phyloP scores from a whole-genome alignment of 92 coral and sea anemone genomes.

The Micromussa lordhowensis region DNA sequence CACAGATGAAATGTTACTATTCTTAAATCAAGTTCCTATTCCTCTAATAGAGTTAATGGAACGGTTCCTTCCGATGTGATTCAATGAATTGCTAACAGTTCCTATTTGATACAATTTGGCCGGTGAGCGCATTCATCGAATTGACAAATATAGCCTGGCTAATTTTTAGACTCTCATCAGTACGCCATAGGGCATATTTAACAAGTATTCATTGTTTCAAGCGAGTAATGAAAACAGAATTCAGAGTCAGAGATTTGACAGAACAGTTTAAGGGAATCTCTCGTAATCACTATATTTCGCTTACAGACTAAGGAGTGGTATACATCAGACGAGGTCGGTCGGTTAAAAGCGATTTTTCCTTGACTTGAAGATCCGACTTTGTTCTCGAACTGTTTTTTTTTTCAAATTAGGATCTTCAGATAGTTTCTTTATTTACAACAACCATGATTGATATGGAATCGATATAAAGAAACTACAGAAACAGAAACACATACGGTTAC shows the following conservation, averaged over 20 bases:
- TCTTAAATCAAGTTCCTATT: slow-evolving; percentile 6
- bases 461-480: background rate
- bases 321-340: background rate
- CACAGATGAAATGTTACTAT: background rate
- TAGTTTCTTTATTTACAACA: background rate
- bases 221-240: background rate
- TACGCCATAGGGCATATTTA: background rate
- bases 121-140: background rate
- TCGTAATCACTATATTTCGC: background rate
- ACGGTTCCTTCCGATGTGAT: slow-evolving; percentile 23
- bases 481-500: background rate
- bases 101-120: slow-evolving; percentile 5
- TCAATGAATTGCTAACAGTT: background rate
- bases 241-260: background rate
- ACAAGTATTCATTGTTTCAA: slow-evolving; percentile 1
- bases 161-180: background rate
- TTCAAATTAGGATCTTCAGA: background rate
- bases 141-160: background rate
- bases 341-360: background rate
- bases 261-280: background rate
- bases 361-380: background rate
- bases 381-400: background rate
- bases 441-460: background rate
- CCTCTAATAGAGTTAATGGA: slow-evolving; percentile 11
- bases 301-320: too few relatives aligned